phyloP scores from a whole-genome alignment of 2,888 invertebrate genomes.

The Cephus runcator region DNA sequence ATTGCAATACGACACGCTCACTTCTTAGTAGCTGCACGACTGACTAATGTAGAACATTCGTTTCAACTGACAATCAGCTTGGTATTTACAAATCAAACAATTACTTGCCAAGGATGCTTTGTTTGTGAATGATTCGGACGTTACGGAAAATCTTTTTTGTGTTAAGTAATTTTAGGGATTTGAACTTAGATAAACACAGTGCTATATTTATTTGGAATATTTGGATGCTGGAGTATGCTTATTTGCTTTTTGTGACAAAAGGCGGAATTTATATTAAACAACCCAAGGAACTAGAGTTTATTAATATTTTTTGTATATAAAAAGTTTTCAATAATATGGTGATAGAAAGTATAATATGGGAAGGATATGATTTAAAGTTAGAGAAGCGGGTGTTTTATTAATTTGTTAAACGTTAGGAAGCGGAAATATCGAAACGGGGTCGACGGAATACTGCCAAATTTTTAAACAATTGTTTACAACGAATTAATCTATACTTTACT shows the following conservation, averaged over 20 bases:
- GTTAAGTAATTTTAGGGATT: not conserved
- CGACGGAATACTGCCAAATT: too few relatives aligned
- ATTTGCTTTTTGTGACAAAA: not conserved
- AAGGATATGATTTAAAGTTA: not conserved
- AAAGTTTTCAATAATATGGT: not conserved
- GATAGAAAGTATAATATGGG: not conserved
- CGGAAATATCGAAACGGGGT: not conserved
- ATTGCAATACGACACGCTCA: constrained; percentile 8
- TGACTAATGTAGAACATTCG: constrained; percentile 18
- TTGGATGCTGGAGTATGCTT: not conserved
- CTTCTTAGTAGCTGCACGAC: constrained; percentile 17
- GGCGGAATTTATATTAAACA: not conserved
- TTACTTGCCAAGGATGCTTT: not conserved
- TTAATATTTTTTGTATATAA: not conserved
- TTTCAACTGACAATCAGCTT: constrained; percentile 1
- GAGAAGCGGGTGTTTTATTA: not conserved
- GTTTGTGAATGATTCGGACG: not conserved
- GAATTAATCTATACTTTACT: not conserved
- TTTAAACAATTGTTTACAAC: too few relatives aligned
- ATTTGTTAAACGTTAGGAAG: not conserved
- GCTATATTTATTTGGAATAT: not conserved
- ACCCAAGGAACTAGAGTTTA: not conserved
- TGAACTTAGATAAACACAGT: not conserved
- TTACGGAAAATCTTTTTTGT: not conserved
- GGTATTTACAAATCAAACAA: constrained; percentile 6